These are phyloP conservation scores for Diarsia dahlii DNA, from an alignment of 2,888 invertebrate genomes.

Conservation along the genomic window DNA sequence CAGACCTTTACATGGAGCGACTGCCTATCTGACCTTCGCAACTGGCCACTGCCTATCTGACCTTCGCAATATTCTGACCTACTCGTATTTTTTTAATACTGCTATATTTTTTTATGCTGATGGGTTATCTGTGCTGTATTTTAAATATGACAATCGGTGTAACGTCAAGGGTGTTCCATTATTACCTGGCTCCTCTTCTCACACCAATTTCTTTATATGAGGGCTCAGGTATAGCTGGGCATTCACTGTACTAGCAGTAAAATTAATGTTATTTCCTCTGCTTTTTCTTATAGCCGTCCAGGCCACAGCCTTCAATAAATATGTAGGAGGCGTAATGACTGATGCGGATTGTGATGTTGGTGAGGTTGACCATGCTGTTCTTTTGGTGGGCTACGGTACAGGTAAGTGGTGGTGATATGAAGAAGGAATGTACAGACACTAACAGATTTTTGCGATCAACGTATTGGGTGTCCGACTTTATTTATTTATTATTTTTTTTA, in stretches of 20 bases:
- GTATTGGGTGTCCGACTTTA: background rate
- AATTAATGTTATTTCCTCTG: background rate
- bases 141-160: no score
- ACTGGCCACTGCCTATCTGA: background rate
- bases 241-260: background rate
- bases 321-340: slow-evolving; percentile 15
- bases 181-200: no score
- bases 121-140: no score
- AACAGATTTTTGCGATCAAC: background rate
- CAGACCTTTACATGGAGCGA: background rate
- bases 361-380: slow-evolving; percentile 34
- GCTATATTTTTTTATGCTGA: no score
- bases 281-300: slow-evolving; percentile 18
- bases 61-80: no score
- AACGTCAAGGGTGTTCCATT: no score
- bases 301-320: background rate
- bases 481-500: no score
- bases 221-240: no score
- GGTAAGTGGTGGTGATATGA: slow-evolving; percentile 24
- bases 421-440: background rate
- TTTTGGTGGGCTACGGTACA: slow-evolving; percentile 56
- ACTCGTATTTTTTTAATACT: no score
- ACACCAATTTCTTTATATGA: no score
- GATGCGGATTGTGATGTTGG: background rate
- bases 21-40: background rate